phyloP scores from a whole-genome alignment of 2,888 invertebrate genomes.

The Caenorhabditis panamensis region DNA sequence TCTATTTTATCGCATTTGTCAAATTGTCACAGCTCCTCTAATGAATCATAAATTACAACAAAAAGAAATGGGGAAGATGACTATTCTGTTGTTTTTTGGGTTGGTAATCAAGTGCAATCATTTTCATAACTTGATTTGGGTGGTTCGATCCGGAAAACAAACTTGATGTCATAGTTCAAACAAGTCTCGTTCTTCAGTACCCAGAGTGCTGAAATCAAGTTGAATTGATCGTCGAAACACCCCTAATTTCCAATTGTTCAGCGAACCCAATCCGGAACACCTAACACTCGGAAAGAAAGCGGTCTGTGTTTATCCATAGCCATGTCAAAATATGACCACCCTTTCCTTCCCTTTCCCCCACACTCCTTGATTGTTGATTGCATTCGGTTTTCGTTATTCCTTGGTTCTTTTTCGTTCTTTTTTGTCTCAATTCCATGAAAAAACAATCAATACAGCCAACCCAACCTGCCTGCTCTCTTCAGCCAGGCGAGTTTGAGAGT shows the following conservation, averaged over 20 bases:
- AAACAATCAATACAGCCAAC: neutral
- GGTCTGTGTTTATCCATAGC: constrained; percentile 19
- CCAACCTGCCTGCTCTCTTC: too few relatives aligned
- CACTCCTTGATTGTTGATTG: too few relatives aligned
- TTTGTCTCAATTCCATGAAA: constrained; percentile 5
- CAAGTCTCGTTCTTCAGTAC: too few relatives aligned
- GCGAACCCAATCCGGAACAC: constrained; percentile 7
- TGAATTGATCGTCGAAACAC: neutral
- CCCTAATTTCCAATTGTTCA: neutral
- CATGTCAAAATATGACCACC: constrained; percentile 22
- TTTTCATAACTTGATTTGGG: too few relatives aligned
- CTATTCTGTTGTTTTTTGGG: too few relatives aligned
- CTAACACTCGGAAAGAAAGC: neutral
- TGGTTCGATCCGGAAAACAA: too few relatives aligned
- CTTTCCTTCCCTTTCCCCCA: neutral
- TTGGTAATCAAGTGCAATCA: neutral
- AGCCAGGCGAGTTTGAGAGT: neutral
- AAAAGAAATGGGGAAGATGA: too few relatives aligned
- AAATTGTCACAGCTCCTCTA: constrained; percentile 1
- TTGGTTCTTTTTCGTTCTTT: neutral
- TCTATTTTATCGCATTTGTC: constrained; percentile 13
- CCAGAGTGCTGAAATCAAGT: too few relatives aligned
- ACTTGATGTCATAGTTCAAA: too few relatives aligned
- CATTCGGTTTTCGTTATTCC: too few relatives aligned
- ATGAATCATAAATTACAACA: constrained; percentile 2